Evolutionary conservation across 2,113 vertebrate genomes (phyloP), one percentile per base, ranked within the genome.

Genomic region (Oxyura jamaicensis): DNA sequence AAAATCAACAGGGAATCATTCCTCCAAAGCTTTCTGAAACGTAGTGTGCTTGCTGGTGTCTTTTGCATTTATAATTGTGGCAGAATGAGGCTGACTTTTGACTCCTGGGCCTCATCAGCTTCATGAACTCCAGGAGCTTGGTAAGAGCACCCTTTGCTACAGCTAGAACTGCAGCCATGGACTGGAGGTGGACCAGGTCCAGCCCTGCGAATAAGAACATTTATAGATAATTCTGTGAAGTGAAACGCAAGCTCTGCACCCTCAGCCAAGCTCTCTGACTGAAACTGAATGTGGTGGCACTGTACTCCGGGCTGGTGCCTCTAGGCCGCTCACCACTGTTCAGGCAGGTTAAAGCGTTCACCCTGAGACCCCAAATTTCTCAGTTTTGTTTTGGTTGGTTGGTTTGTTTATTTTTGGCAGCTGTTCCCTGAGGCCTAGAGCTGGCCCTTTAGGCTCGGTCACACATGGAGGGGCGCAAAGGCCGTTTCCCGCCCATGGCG

Each of bases 391-490:
- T 39, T 33, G 14, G 39, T 39, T 20, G 14, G 5, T 41, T 41
- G 33, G 17, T 36, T 50, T 29, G 13, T 5, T 1, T 16, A 21
- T 8, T 52, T 22, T 41, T 39, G 11, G 75, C 13, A 10, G 12
- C 31, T 0, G 0, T 14, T 3, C 28, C 11, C 33, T 2, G 35
- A 66, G 20, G 26, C 20, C 4, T 21, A 10, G 65, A 13, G 31
- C 55, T 1, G 13, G 7, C 56, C 75, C 35, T 4, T 23, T 74
- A 59, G 31, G 35, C 48, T 23, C 28, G 53, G 52, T 22, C 2
- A 0, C 6, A 1, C 16, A 6, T 28, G 0, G 1, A 41, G 50
- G 5, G 50, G 8, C 0, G 0, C 4, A 0, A 53, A 29, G 42
- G 4, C 74, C 1, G 58, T 74, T 95, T 95, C 93, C 93, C 67